phyloP scores from a whole-genome alignment of 2,797 vertebrate genomes.

The Anas capensis region DNA sequence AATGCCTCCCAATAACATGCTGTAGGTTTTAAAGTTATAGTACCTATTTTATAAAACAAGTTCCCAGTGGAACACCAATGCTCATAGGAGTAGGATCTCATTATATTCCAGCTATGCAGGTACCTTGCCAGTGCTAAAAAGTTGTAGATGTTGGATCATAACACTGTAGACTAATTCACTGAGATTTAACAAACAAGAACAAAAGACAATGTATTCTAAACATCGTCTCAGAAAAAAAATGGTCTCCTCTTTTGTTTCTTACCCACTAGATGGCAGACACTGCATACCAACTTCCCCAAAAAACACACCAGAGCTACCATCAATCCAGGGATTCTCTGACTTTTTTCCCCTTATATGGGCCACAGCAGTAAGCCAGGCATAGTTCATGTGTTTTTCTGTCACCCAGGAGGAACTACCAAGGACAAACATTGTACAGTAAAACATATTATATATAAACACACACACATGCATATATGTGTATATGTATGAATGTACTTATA shows the following conservation, averaged over 20 bases:
- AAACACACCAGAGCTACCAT: rapidly evolving
- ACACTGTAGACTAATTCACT: neutral
- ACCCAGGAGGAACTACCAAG: neutral
- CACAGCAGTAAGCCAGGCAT: neutral
- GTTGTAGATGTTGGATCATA: neutral
- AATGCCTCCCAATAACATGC: neutral
- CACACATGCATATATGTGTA: too few species aligned
- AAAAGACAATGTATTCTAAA: too few species aligned
- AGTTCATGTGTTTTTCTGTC: neutral
- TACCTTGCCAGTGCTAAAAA: neutral
- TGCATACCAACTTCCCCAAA: rapidly evolving
- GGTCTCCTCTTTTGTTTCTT: neutral
- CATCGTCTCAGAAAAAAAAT: neutral
- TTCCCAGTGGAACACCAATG: neutral
- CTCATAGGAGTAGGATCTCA: neutral
- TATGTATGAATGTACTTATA: too few species aligned
- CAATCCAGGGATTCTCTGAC: rapidly evolving
- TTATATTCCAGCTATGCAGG: neutral
- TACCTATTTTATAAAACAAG: neutral
- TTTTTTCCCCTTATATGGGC: neutral
- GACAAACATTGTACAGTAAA: neutral
- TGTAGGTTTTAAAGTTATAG: neutral
- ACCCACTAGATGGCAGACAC: constrained; percentile 44
- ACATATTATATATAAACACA: neutral
- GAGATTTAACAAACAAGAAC: neutral